These are phyloP conservation scores for Cerastis rubricosa DNA, from an alignment of 2,888 invertebrate genomes.

Conservation along the genomic window DNA sequence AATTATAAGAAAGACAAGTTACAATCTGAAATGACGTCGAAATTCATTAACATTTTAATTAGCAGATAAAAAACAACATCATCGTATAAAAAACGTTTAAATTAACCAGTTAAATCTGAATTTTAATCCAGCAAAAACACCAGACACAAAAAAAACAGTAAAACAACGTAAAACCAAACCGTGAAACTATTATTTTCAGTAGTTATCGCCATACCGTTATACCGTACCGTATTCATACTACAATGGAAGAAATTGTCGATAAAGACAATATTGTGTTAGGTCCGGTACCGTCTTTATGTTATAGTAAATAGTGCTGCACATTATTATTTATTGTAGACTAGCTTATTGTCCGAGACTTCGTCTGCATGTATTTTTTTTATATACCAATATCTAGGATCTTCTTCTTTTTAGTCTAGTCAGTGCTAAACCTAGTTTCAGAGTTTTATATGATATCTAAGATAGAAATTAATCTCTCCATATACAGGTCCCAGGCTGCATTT, in stretches of 20 bases:
- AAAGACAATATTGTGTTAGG: slow-evolving; percentile 54
- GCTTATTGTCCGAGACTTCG: background rate
- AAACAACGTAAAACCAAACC: slow-evolving; percentile 4
- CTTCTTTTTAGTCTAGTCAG: no score
- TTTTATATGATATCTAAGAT: no score
- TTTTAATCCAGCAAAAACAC: background rate
- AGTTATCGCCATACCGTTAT: background rate
- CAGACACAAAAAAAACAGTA: background rate
- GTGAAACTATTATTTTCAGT: slow-evolving; percentile 16
- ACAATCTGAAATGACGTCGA: background rate
- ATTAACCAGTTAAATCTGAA: background rate
- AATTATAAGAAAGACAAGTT: background rate
- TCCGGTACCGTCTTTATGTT: slow-evolving; percentile 28
- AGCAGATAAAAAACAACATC: background rate
- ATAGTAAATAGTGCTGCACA: slow-evolving; percentile 2
- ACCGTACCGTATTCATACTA: background rate
- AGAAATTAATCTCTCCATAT: no score
- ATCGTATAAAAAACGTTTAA: background rate
- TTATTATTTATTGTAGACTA: background rate
- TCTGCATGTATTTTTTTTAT: background rate
- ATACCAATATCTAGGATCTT: no score
- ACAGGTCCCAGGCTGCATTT: no score
- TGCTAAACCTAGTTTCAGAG: no score
- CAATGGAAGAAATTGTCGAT: slow-evolving; percentile 29
- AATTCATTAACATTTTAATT: no score